A percentile compares a stretch with the other conserved stretches of the same genome.
phyloP scores from a whole-genome alignment of 2,797 vertebrate species.

The Zalophus californianus region DNA sequence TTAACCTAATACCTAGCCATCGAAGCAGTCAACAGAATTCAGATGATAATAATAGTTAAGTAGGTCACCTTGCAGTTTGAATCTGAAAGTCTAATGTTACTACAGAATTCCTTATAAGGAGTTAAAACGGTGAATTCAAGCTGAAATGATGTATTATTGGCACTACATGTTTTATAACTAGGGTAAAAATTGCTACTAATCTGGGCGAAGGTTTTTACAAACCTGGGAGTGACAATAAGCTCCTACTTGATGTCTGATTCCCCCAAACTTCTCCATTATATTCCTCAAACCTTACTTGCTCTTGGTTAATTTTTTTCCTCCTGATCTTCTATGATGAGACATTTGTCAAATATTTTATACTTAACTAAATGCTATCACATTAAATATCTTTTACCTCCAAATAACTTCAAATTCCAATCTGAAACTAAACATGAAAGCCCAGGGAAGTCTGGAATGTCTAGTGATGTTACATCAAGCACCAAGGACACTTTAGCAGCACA shows the following conservation, averaged over 20 bases:
- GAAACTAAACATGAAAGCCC: not conserved
- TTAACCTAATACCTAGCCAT: not conserved
- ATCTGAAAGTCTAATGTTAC: conserved; percentile 48
- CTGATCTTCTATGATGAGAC: not conserved
- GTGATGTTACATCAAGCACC: not conserved
- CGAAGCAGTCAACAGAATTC: conserved; percentile 20
- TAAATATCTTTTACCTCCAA: conserved; percentile 46
- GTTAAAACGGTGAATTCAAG: conserved; percentile 57
- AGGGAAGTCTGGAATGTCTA: not conserved
- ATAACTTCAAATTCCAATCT: conserved; percentile 34
- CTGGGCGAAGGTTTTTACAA: conserved; percentile 25
- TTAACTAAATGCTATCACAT: not conserved
- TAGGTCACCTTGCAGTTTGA: conserved; percentile 31
- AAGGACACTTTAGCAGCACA: not conserved
- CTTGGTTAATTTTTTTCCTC: conserved; percentile 13
- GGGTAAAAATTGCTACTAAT: conserved; percentile 49
- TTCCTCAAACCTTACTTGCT: conserved; percentile 15
- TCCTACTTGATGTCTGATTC: conserved; percentile 43
- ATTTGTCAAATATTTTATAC: conserved; percentile 58
- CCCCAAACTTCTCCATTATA: conserved; percentile 15
- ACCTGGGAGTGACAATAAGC: not conserved
- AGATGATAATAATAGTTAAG: conserved; percentile 32
- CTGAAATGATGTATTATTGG: conserved; percentile 38
- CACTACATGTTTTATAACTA: conserved; percentile 36
- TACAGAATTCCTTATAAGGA: conserved; percentile 60